Base-by-base conservation (phyloP, 2,113 vertebrate genomes). In the Halcyon malimbica region DNA sequence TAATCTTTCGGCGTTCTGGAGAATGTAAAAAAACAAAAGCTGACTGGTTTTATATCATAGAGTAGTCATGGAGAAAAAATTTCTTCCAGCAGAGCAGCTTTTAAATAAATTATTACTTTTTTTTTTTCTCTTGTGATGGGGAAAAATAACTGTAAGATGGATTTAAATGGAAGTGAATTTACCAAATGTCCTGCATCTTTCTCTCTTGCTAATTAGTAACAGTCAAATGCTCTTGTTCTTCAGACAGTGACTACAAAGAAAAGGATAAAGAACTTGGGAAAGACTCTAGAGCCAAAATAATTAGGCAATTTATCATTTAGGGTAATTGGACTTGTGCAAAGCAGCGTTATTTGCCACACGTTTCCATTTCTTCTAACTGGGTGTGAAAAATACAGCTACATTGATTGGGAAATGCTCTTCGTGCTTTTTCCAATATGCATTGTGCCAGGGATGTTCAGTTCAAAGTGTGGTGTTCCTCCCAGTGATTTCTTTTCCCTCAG, bases 291-390 rank as follows among this genome's bases (percentile, higher is more conserved):
- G 84, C 75, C 14, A 9, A 95, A 96, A 96, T 96, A 96, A 96
- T 96, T 94, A 95, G 89, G 83, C 87, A 90, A 93, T 97, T 97
- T 96, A 95, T 97, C 95, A 93, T 94, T 96, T 91, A 82, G 87
- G 73, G 62, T 96, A 97, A 97, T 96, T 96, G 93, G 94, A 95
- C 88, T 96, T 86, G 70, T 93, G 93, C 86, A 94, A 91, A 93
- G 75, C 92, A 93, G 64, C 63, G 67, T 96, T 97, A 89, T 96
- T 95, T 97, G 93, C 88, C 33, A 56, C 81, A 59, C 68, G 60
- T 96, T 97, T 96, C 89, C 54, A 81, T 97, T 96, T 96, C 86
- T 96, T 80, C 86, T 88, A 94, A 80, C 76, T 2, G 25, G 35
- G 73, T 87, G 82, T 93, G 94, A 93, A 94, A 96, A 97, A 95